Conservation (phyloP, 2,797 vertebrate species). For the Enteromius treurensis region DNA sequence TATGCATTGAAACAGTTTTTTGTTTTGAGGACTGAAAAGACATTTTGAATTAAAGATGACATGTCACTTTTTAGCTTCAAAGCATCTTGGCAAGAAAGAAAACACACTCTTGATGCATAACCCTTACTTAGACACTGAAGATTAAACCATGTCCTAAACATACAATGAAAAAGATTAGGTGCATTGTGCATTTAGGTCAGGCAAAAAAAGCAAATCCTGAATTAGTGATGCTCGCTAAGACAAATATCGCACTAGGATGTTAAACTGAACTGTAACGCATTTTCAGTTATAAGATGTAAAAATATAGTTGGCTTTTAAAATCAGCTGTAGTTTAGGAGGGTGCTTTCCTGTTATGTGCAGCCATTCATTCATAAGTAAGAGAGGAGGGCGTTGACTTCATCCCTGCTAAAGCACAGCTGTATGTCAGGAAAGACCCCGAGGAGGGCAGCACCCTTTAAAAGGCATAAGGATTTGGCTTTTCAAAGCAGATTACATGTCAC, state of each 20-base stretch:
- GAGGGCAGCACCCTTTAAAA: constrained; percentile 37
- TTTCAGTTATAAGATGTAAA: background rate
- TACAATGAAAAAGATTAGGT: background rate
- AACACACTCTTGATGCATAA: background rate
- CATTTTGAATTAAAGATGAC: constrained; percentile 12
- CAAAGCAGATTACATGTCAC: constrained; percentile 39
- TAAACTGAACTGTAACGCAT: background rate
- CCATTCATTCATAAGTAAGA: background rate
- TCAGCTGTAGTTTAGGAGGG: background rate
- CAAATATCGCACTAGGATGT: background rate
- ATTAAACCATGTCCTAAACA: background rate
- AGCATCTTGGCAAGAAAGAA: background rate
- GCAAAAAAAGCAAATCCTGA: background rate
- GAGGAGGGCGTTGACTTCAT: background rate
- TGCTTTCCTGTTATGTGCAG: constrained; percentile 19
- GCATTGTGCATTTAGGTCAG: constrained; percentile 2
- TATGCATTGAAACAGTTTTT: background rate
- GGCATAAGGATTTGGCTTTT: constrained; percentile 33
- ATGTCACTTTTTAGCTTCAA: constrained; percentile 5
- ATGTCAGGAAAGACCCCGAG: constrained; percentile 25
- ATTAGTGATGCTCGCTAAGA: background rate
- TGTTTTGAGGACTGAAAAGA: background rate
- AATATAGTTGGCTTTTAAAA: background rate
- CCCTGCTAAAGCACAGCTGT: constrained; percentile 29
- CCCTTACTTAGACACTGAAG: background rate